Evolutionary conservation across 2,113 vertebrate genomes (phyloP).

Genomic region (Mesembrinibis cayennensis): DNA sequence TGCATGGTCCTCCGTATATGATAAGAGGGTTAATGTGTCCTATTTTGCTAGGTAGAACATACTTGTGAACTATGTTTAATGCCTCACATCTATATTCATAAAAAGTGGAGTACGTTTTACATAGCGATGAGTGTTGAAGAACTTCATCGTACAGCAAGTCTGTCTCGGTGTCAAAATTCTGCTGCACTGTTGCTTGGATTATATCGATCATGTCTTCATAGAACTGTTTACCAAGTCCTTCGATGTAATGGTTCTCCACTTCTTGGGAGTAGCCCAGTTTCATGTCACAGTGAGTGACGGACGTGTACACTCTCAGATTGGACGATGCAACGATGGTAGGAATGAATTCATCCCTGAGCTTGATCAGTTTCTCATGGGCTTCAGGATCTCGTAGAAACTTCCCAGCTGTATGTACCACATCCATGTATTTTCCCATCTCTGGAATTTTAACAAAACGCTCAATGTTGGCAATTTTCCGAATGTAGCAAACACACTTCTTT

Average conservation of each 20-base stretch:
- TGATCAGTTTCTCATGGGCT: constrained; percentile 90
- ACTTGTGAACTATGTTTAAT: constrained; percentile 89
- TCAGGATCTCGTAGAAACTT: constrained; percentile 90
- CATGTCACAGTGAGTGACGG: constrained; percentile 98
- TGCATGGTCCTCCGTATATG: constrained; percentile 94
- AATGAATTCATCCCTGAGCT: constrained; percentile 97
- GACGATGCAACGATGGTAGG: constrained; percentile 93
- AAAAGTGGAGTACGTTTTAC: constrained; percentile 88
- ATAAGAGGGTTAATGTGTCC: constrained; percentile 88
- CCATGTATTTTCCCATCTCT: constrained; percentile 95
- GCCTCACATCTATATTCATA: constrained; percentile 91
- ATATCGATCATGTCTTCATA: constrained; percentile 99
- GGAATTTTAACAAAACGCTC: constrained; percentile 94
- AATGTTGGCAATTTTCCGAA: constrained; percentile 97
- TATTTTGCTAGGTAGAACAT: constrained; percentile 87
- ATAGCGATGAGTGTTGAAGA: constrained; percentile 93
- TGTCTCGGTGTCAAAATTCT: constrained; percentile 95
- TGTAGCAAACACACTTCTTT: constrained; percentile 99
- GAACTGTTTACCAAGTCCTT: constrained; percentile 97
- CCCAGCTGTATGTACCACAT: constrained; percentile 81
- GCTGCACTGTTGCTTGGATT: constrained; percentile 96
- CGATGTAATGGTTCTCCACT: constrained; percentile 96
- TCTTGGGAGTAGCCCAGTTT: constrained; percentile 96
- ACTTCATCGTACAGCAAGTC: constrained; percentile 93
- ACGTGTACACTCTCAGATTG: constrained; percentile 96